Evolutionary conservation across 1,140 invertebrate species (phyloP).

Genomic region (Samia ricini): DNA sequence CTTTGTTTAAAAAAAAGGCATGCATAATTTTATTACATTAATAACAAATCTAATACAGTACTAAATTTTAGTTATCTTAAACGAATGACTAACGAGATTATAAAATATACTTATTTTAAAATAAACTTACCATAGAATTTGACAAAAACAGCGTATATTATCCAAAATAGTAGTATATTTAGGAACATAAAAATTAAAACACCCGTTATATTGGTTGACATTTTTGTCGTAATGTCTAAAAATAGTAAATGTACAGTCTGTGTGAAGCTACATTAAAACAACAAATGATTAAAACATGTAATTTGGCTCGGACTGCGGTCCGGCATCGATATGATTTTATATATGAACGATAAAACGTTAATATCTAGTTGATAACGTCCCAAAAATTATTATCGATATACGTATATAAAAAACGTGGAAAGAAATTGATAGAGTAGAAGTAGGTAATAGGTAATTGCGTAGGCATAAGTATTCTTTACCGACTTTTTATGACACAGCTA

Average conservation of each 20-base stretch:
- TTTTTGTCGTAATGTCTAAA: slow-evolving; percentile 15
- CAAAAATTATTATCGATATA: slow-evolving; percentile 8
- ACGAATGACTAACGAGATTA: too few relatives aligned
- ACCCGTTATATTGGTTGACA: slow-evolving; percentile 36
- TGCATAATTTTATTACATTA: too few relatives aligned
- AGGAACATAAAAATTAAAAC: slow-evolving; percentile 47
- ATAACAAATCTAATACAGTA: too few relatives aligned
- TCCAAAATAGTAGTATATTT: slow-evolving; percentile 54
- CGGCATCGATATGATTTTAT: neutral
- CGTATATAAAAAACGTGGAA: slow-evolving; percentile 1
- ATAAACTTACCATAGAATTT: slow-evolving; percentile 46
- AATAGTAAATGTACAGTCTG: neutral
- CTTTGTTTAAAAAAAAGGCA: too few relatives aligned
- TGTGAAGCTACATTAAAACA: slow-evolving; percentile 19
- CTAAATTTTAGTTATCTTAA: too few relatives aligned
- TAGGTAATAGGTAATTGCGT: too few relatives aligned
- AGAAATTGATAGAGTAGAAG: neutral
- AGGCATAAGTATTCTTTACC: too few relatives aligned
- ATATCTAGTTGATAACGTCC: slow-evolving; percentile 1
- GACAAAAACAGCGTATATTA: slow-evolving; percentile 46
- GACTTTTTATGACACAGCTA: too few relatives aligned
- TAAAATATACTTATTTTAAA: neutral
- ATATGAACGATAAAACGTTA: slow-evolving; percentile 7
- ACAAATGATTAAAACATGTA: slow-evolving; percentile 23
- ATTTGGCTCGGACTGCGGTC: neutral